Evolutionary conservation across 1,140 invertebrate genomes (phyloP).

Genomic region (Hermetia illucens): DNA sequence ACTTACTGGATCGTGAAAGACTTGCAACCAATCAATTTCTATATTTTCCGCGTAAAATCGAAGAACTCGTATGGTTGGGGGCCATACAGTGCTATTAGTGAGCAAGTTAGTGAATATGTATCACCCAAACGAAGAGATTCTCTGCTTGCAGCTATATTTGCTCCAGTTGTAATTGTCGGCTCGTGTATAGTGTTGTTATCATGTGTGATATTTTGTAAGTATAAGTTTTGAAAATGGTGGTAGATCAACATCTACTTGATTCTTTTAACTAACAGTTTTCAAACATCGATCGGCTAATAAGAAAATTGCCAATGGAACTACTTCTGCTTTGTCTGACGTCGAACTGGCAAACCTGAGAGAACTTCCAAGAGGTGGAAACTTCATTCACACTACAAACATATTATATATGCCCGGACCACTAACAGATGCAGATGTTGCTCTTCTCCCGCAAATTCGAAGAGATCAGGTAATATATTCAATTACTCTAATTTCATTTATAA

Average conservation of each 20-base stretch:
- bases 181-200: slow-evolving; percentile 20
- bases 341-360: slow-evolving; percentile 80
- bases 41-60: slow-evolving; percentile 60
- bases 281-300: slow-evolving; percentile 11
- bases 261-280: slow-evolving; percentile 2
- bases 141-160: slow-evolving; percentile 38
- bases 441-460: slow-evolving; percentile 68
- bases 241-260: background rate
- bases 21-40: slow-evolving; percentile 47
- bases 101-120: slow-evolving; percentile 32
- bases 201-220: slow-evolving; percentile 35
- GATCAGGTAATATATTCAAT: slow-evolving; percentile 44
- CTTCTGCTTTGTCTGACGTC: slow-evolving; percentile 50
- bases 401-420: slow-evolving; percentile 49
- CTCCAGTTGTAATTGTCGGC: slow-evolving; percentile 33
- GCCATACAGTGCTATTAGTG: slow-evolving; percentile 41
- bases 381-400: slow-evolving; percentile 66
- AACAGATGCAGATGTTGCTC: slow-evolving; percentile 48
- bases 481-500: too few species aligned
- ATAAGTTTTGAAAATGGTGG: background rate
- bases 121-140: slow-evolving; percentile 29
- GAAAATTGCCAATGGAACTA: slow-evolving; percentile 13
- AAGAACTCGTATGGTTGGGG: slow-evolving; percentile 74
- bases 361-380: slow-evolving; percentile 51
- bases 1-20: slow-evolving; percentile 61